Percentiles rank a stretch among this genome's conserved stretches.
phyloP scores from a whole-genome alignment of 2,113 vertebrate genomes.

The Chamaetylas fuelleborni region DNA sequence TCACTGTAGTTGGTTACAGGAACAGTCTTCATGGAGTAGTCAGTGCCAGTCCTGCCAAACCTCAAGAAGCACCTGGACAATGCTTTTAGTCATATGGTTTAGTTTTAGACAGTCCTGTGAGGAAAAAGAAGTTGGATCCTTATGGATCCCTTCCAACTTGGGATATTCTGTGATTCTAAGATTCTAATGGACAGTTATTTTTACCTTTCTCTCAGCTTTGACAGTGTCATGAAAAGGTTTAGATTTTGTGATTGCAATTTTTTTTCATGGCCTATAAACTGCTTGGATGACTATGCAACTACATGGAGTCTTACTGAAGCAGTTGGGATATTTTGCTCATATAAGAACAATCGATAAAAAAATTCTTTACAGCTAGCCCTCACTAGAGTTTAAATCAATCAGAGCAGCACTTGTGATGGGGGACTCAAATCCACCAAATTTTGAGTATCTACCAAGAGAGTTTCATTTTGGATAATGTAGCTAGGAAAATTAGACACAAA shows the following conservation, averaged over 20 bases:
- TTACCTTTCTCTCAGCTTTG: not conserved
- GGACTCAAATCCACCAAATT: not conserved
- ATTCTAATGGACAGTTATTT: not conserved
- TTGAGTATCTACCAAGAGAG: not conserved
- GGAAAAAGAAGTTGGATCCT: not conserved
- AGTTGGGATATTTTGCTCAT: not conserved
- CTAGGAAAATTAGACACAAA: not conserved
- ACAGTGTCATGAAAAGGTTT: not conserved
- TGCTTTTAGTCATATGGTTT: not conserved
- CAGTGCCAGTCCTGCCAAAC: not conserved
- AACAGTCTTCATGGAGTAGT: not conserved
- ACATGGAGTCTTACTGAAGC: not conserved
- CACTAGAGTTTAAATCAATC: not conserved
- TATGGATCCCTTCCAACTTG: not conserved
- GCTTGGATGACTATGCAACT: not conserved
- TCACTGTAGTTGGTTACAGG: rapidly evolving
- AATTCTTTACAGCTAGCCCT: not conserved
- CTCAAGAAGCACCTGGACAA: not conserved
- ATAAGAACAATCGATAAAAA: not conserved
- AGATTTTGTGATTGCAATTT: not conserved
- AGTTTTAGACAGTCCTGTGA: not conserved
- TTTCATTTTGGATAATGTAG: not conserved
- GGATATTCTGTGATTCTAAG: not conserved
- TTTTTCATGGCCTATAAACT: not conserved
- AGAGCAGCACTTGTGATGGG: not conserved